A percentile compares a stretch with the other conserved stretches of the same genome.
phyloP scores from a whole-genome alignment of 2,888 invertebrate species.

The Rhabditoides inermis region DNA sequence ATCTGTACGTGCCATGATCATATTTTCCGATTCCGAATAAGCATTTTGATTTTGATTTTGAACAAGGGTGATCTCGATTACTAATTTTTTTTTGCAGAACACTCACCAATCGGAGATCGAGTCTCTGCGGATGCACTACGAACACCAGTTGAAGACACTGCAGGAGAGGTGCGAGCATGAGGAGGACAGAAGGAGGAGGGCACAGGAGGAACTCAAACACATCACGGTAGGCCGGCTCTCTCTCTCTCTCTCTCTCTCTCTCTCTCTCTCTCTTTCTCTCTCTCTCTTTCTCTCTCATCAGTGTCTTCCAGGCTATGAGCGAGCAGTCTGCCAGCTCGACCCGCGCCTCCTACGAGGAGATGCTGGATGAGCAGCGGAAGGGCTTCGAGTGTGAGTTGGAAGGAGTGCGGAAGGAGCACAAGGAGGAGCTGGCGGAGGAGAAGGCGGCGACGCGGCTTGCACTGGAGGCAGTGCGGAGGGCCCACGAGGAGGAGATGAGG shows the following conservation, averaged over 20 bases:
- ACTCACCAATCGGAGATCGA: conserved; percentile 35
- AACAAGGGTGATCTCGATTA: conserved; percentile 22
- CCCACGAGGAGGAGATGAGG: conserved; percentile 46
- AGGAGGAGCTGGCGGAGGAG: conserved; percentile 43
- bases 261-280: too few species aligned
- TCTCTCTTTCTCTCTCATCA: too few species aligned
- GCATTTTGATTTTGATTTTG: neutral
- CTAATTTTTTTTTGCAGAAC: conserved; percentile 15
- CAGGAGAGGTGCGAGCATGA: conserved; percentile 36
- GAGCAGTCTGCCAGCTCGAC: conserved; percentile 32
- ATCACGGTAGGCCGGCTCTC: conserved; percentile 16
- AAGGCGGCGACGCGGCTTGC: conserved; percentile 44
- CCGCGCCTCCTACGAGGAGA: conserved; percentile 33
- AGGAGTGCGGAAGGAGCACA: conserved; percentile 31
- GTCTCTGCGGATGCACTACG: conserved; percentile 32
- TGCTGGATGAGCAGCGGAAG: conserved; percentile 31
- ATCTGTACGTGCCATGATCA: too few species aligned
- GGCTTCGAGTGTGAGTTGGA: conserved; percentile 35
- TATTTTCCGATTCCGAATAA: conserved; percentile 2
- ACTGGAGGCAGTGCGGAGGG: conserved; percentile 45
- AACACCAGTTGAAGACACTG: conserved; percentile 33
- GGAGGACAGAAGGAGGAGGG: conserved; percentile 26
- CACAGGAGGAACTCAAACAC: conserved; percentile 38
- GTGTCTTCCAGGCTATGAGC: conserved; percentile 21
- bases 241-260: too few species aligned